These are phyloP conservation scores for Portunus trituberculatus DNA, from an alignment of 1,140 invertebrate species.

Conservation along the genomic window DNA sequence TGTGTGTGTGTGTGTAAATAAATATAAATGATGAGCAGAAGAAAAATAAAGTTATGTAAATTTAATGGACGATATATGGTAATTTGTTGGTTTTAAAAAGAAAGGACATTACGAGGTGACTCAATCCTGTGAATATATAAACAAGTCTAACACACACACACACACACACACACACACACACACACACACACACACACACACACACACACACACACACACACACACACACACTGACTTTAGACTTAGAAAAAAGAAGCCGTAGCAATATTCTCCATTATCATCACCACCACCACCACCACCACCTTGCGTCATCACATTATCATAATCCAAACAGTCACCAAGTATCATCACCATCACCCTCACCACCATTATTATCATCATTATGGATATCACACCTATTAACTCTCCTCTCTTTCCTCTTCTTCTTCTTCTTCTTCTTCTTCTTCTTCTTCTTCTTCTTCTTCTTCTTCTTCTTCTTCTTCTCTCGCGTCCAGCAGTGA, in stretches of 20 bases:
- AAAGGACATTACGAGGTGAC: no score
- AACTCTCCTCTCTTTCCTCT: neutral
- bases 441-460: neutral
- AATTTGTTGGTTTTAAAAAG: no score
- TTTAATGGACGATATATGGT: no score
- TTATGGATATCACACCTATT: neutral
- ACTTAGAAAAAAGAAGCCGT: neutral
- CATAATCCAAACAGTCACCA: neutral
- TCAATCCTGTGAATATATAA: no score
- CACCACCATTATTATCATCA: neutral
- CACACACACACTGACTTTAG: neutral
- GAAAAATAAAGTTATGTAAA: no score
- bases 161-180: constrained; percentile 10
- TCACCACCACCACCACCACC: neutral
- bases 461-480: neutral
- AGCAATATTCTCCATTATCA: neutral
- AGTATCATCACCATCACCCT: neutral
- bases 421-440: neutral
- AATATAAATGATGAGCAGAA: no score
- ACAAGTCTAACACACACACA: neutral
- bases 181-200: constrained; percentile 1
- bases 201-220: constrained; percentile 20
- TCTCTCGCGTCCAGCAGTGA: constrained; percentile 11
- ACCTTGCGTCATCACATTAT: neutral
- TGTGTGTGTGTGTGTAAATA: no score